Evolutionary conservation across 2,888 invertebrate genomes (phyloP).

Genomic region (Polyommatus iphigenia): DNA sequence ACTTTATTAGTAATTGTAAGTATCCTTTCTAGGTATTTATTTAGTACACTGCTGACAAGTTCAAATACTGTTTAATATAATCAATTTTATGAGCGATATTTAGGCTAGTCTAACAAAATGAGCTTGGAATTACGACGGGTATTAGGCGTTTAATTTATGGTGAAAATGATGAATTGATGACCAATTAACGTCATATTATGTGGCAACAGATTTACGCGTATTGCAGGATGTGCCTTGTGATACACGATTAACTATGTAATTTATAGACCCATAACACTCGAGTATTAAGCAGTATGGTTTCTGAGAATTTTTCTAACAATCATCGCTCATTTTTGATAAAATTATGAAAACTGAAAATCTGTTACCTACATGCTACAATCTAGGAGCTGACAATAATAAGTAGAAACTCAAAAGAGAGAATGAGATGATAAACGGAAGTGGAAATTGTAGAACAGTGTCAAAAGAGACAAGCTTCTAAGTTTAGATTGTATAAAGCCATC

Average conservation of each 20-base stretch:
- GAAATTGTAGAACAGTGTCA: not conserved
- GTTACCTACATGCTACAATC: too few relatives aligned
- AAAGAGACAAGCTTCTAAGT: not conserved
- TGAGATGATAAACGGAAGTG: too few relatives aligned
- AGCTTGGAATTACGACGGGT: slow-evolving; percentile 4
- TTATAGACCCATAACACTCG: not conserved
- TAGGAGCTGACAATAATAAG: too few relatives aligned
- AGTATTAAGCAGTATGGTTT: not conserved
- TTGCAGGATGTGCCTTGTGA: not conserved
- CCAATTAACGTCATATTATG: slow-evolving; percentile 17
- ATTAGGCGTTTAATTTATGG: slow-evolving; percentile 11
- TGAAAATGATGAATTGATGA: slow-evolving; percentile 15
- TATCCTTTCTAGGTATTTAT: not conserved
- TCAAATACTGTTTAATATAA: not conserved
- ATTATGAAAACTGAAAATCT: not conserved
- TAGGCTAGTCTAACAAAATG: slow-evolving; percentile 8
- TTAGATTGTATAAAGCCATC: not conserved
- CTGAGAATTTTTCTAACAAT: not conserved
- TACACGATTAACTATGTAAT: not conserved
- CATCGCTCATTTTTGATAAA: not conserved
- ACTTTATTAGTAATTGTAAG: too few relatives aligned
- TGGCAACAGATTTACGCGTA: slow-evolving; percentile 17
- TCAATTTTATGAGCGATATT: not conserved
- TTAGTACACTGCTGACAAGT: not conserved
- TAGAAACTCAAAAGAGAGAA: too few relatives aligned